These are phyloP conservation scores for Spilarctia lutea DNA, from an alignment of 2,888 invertebrate species.

Conservation along the genomic window DNA sequence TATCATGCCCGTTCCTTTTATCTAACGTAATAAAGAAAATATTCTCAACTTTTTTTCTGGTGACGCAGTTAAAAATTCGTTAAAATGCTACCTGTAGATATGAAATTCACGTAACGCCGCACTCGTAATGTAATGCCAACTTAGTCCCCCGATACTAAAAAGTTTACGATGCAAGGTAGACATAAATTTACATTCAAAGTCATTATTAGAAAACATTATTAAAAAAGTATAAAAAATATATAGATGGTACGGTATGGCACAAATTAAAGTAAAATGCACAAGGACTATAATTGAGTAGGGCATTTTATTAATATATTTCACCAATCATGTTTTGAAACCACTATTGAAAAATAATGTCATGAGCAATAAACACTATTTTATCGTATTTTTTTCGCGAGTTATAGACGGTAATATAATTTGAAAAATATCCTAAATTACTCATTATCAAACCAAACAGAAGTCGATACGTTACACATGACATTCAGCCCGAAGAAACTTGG, in stretches of 20 bases:
- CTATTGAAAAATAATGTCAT: background rate
- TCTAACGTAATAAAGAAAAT: slow-evolving; percentile 47
- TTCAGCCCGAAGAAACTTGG: background rate
- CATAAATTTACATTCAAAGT: slow-evolving; percentile 39
- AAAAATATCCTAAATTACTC: background rate
- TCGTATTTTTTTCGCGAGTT: background rate
- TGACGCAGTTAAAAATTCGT: slow-evolving; percentile 41
- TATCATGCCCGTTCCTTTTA: slow-evolving; percentile 46
- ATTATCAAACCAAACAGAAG: background rate
- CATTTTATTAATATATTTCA: background rate
- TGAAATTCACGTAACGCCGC: slow-evolving; percentile 39
- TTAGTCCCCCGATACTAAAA: slow-evolving; percentile 52
- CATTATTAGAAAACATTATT: slow-evolving; percentile 42
- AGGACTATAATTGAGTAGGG: background rate
- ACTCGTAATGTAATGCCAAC: slow-evolving; percentile 45
- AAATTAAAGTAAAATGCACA: background rate
- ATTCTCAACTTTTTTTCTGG: slow-evolving; percentile 34
- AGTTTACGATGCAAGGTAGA: slow-evolving; percentile 47
- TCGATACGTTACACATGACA: background rate
- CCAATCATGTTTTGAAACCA: background rate
- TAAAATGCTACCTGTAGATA: slow-evolving; percentile 43
- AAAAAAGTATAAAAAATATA: slow-evolving; percentile 25
- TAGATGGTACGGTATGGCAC: slow-evolving; percentile 14
- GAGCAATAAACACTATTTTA: background rate
- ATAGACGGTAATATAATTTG: background rate